A percentile compares a stretch with the other conserved stretches of the same genome.
phyloP scores from a whole-genome alignment of 2,888 invertebrate species.

The Erannis defoliaria region DNA sequence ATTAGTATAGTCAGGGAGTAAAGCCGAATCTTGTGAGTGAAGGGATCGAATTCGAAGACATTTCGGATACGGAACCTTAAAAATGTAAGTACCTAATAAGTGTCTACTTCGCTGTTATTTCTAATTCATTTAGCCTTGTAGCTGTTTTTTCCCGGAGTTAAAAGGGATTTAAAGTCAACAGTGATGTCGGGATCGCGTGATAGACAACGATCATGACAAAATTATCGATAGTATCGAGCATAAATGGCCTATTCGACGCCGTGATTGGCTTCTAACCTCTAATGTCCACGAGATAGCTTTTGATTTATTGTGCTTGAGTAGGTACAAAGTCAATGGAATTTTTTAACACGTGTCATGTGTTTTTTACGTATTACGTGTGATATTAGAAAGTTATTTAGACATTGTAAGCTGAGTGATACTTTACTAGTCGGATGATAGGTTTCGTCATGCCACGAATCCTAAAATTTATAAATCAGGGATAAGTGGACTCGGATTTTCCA shows the following conservation, averaged over 20 bases:
- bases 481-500: too few relatives aligned
- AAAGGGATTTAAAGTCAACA: constrained; percentile 49
- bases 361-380: not conserved
- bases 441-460: too few relatives aligned
- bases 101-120: not conserved
- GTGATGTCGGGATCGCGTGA: constrained; percentile 72
- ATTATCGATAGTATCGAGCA: constrained; percentile 66
- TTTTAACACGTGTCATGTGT: not conserved
- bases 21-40: not conserved
- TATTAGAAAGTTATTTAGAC: not conserved
- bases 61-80: too few relatives aligned
- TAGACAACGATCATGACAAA: constrained; percentile 59
- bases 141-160: constrained; percentile 40
- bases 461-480: too few relatives aligned
- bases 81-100: not conserved
- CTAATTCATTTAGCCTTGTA: constrained; percentile 42
- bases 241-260: constrained; percentile 55
- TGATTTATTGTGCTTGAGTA: constrained; percentile 48
- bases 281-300: constrained; percentile 58
- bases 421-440: too few relatives aligned
- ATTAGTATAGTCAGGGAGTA: too few relatives aligned
- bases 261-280: constrained; percentile 61
- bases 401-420: not conserved
- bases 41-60: not conserved
- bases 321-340: constrained; percentile 8